phyloP scores from a whole-genome alignment of 1,140 invertebrate genomes.

The Cardiocondyla obscurior region DNA sequence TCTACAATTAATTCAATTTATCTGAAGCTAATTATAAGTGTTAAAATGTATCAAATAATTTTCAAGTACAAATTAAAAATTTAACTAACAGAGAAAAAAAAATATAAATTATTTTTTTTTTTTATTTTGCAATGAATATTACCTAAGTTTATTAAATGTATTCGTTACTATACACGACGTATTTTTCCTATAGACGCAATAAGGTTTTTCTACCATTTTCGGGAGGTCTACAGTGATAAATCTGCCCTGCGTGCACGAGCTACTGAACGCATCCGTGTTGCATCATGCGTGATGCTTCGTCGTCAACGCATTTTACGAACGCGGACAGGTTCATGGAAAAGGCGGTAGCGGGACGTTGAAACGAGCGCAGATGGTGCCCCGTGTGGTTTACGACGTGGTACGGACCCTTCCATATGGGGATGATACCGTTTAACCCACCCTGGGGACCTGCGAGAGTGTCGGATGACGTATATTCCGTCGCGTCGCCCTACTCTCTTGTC shows the following conservation, averaged over 20 bases:
- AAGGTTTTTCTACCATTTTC: not conserved
- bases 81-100: not conserved
- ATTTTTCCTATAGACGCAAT: not conserved
- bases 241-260: conserved; percentile 30
- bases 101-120: not conserved
- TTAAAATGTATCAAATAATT: not conserved
- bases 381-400: conserved; percentile 69
- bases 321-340: conserved; percentile 66
- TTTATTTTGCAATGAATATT: not conserved
- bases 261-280: conserved; percentile 23
- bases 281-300: conserved; percentile 34
- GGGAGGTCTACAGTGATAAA: conserved; percentile 1
- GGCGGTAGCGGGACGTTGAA: conserved; percentile 55
- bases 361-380: conserved; percentile 74
- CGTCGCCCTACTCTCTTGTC: not conserved
- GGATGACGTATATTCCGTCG: conserved; percentile 57
- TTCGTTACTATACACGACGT: not conserved
- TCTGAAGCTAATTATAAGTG: not conserved
- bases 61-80: not conserved
- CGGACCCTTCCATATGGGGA: conserved; percentile 69
- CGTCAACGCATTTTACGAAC: conserved; percentile 52
- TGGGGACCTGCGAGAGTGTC: conserved; percentile 68
- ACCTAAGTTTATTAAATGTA: not conserved
- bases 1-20: not conserved
- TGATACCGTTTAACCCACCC: conserved; percentile 71